These are phyloP conservation scores for Rhinatrema bivittatum DNA, from an alignment of 2,797 vertebrate genomes.

Conservation along the genomic window DNA sequence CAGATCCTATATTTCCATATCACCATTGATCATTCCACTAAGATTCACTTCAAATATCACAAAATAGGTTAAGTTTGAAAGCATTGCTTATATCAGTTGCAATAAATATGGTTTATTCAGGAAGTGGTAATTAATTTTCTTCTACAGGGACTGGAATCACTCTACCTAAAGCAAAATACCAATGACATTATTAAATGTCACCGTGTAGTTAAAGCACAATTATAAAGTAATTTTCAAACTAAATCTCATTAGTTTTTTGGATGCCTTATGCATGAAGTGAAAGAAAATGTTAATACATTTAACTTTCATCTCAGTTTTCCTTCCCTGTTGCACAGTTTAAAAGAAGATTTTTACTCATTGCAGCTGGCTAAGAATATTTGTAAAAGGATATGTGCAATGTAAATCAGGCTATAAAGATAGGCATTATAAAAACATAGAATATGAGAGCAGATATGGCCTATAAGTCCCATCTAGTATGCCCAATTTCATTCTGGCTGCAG, in stretches of 20 bases:
- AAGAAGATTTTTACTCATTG: conserved; percentile 31
- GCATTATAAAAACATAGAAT: no score
- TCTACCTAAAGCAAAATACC: conserved; percentile 58
- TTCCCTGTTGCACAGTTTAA: conserved; percentile 19
- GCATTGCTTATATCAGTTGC: conserved; percentile 24
- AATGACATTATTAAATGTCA: conserved; percentile 64
- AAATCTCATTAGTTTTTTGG: conserved; percentile 56
- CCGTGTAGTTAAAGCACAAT: conserved; percentile 56
- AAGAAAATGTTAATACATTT: conserved; percentile 34
- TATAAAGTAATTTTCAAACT: conserved; percentile 62
- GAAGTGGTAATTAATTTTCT: conserved; percentile 52
- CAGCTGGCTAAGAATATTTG: conserved; percentile 18
- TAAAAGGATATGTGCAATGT: no score
- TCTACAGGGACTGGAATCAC: conserved; percentile 44
- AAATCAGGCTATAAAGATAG: no score
- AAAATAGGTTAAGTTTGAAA: conserved; percentile 49
- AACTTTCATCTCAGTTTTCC: conserved; percentile 36
- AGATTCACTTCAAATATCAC: no score
- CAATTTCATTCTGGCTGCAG: no score
- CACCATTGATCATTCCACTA: no score
- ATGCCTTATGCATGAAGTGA: conserved; percentile 44
- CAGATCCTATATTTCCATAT: no score
- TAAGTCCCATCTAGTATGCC: no score
- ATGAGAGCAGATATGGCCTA: no score
- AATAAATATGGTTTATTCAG: conserved; percentile 31